A percentile compares a stretch with the other conserved stretches of the same genome.
Evolutionary conservation across 2,888 invertebrate genomes (phyloP).

Genomic region (Sinohyriopsis cumingii): DNA sequence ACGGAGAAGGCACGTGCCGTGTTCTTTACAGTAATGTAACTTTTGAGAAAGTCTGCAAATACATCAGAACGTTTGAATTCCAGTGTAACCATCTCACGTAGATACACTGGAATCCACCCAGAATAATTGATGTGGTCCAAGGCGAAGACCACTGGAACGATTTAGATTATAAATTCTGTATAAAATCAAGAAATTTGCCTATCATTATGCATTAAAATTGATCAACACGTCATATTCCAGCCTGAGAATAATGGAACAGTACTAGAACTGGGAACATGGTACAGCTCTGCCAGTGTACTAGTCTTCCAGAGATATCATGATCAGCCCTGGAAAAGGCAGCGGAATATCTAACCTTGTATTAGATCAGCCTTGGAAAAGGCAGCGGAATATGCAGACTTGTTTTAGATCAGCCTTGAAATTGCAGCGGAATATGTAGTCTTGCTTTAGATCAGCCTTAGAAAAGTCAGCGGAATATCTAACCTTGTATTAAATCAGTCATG

Average conservation of each 20-base stretch:
- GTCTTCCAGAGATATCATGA: not conserved
- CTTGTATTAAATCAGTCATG: too few relatives aligned
- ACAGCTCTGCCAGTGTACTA: not conserved
- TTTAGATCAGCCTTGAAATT: too few relatives aligned
- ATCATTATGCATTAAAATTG: not conserved
- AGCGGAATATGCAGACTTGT: too few relatives aligned
- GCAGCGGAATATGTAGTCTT: too few relatives aligned
- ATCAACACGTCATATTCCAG: not conserved
- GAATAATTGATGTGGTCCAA: conserved; percentile 19
- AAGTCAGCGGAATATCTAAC: too few relatives aligned
- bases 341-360: too few relatives aligned
- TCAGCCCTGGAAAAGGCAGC: too few relatives aligned
- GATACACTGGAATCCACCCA: conserved; percentile 9
- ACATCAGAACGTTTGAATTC: not conserved
- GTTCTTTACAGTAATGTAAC: not conserved
- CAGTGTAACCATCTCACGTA: not conserved
- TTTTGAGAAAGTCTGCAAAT: not conserved
- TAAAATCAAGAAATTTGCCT: not conserved
- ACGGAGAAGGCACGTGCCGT: not conserved
- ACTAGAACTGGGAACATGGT: not conserved
- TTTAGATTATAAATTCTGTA: not conserved
- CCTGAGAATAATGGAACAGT: not conserved
- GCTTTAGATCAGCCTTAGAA: too few relatives aligned
- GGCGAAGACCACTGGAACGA: conserved; percentile 14
- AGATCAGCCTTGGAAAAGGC: too few relatives aligned